Base-by-base conservation (phyloP, 2,888 invertebrate species). In the Drosophila longiperda region DNA sequence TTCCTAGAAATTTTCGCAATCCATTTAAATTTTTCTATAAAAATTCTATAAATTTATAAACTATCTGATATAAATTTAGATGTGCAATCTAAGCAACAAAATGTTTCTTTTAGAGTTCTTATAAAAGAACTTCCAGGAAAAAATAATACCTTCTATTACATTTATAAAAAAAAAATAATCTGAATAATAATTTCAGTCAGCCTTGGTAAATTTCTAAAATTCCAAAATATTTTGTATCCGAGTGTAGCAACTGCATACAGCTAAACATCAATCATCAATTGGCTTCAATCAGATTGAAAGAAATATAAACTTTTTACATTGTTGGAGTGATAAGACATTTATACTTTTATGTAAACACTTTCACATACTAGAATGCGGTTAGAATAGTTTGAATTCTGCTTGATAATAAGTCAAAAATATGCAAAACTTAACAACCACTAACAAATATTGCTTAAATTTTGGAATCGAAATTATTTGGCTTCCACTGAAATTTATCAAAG, bases 401-500 rank as follows among this genome's bases (percentile, higher is more conserved):
- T 12, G 6, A 42, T 20, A n/a, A 42, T 42, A 20, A 42, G 20
- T 15, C 11, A 20, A 38, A 55, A n/a, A 55, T 38, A 15, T 45
- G 50, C 12, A 17, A 66, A 45, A 23, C 2, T 12, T 23, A 15
- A 17, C 17, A 38, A 15, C 15, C 15, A 45, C 20, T 45, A 20
- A 15, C 4, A 15, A 23, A 20, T 53, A 48, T 36, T 40, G 8
- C 11, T 38, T 34, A 17, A 8, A 55, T 57, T 20, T 50, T 7
- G 3, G 26, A 34, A 49, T 52, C 34, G 63, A 70, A 80, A 67
- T 71, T 23, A 9, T 11, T 3, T 79, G 67, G 76, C 73, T 85
- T 70, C 72, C 15, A 45, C 15, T 74, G 42, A 68, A 53, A 86
- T 80, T 83, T 80, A 72, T 74, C 73, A 89, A 83, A 15, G 20